These are phyloP conservation scores for Helicolenus hilgendorfi DNA, from an alignment of 2,797 vertebrate species.

Conservation along the genomic window DNA sequence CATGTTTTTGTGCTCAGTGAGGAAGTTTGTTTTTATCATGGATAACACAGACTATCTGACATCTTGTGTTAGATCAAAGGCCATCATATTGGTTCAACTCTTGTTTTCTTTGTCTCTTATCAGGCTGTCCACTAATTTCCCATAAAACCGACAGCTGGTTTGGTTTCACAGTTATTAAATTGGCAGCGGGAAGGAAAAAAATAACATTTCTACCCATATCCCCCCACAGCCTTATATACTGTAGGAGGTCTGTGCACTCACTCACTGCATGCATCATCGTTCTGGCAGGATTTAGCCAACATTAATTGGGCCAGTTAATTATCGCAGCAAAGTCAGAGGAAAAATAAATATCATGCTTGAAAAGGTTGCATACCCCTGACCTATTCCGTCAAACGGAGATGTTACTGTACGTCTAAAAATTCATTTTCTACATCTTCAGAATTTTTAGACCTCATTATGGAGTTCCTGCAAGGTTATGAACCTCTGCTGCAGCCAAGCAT, in stretches of 20 bases:
- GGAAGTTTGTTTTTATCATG: neutral
- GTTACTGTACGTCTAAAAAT: neutral
- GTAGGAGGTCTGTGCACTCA: neutral
- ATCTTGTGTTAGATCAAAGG: neutral
- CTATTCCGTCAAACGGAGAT: neutral
- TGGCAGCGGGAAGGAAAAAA: conserved; percentile 3
- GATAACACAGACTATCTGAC: neutral
- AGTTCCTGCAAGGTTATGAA: neutral
- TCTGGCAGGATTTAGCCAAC: neutral
- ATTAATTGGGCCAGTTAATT: conserved; percentile 38
- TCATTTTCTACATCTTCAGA: neutral
- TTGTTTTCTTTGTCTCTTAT: neutral
- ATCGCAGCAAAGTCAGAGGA: conserved; percentile 10
- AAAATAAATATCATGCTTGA: neutral
- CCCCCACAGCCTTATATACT: neutral
- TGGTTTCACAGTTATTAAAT: neutral
- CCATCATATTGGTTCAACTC: neutral
- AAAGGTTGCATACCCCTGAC: conserved; percentile 13
- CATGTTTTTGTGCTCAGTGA: neutral
- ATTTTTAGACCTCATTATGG: neutral
- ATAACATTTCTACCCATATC: neutral
- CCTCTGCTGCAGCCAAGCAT: neutral
- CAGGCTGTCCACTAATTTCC: neutral
- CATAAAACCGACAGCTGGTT: conserved; percentile 9
- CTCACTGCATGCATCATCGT: neutral